A percentile compares a stretch with the other conserved stretches of the same genome.
Conservation (phyloP, 2,888 invertebrate species). For the Dolichopus griseipennis region DNA sequence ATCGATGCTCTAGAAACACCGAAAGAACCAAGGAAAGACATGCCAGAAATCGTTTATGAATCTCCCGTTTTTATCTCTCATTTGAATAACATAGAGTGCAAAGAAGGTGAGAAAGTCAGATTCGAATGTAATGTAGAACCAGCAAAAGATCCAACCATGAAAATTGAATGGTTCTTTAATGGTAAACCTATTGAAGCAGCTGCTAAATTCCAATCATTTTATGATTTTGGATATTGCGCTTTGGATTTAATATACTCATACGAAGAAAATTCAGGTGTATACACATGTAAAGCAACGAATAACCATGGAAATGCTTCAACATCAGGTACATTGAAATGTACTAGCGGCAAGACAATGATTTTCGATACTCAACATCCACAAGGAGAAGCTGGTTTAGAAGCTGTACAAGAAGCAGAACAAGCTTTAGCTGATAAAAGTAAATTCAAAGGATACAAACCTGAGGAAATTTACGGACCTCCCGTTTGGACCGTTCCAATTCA, state of each 20-base stretch:
- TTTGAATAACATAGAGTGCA: slow-evolving; percentile 79
- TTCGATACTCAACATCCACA: slow-evolving; percentile 92
- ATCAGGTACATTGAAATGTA: slow-evolving; percentile 78
- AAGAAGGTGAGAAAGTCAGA: slow-evolving; percentile 79
- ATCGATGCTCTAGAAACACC: slow-evolving; percentile 81
- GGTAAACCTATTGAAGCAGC: slow-evolving; percentile 81
- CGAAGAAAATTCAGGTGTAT: slow-evolving; percentile 86
- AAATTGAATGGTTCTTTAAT: slow-evolving; percentile 92
- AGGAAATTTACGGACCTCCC: slow-evolving; percentile 72
- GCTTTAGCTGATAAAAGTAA: slow-evolving; percentile 63
- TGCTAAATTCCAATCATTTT: slow-evolving; percentile 81
- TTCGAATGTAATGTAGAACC: slow-evolving; percentile 91
- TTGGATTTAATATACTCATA: slow-evolving; percentile 81
- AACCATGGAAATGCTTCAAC: slow-evolving; percentile 83
- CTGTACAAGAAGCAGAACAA: slow-evolving; percentile 82
- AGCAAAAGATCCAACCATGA: slow-evolving; percentile 80
- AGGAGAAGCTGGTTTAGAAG: slow-evolving; percentile 80
- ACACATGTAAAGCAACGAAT: slow-evolving; percentile 83
- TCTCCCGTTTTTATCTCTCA: slow-evolving; percentile 84
- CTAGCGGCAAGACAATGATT: slow-evolving; percentile 68
- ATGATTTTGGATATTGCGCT: slow-evolving; percentile 93
- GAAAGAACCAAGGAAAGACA: slow-evolving; percentile 55
- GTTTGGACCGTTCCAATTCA: slow-evolving; percentile 76
- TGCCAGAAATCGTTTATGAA: slow-evolving; percentile 71
- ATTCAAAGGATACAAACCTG: slow-evolving; percentile 60